A percentile compares a stretch with the other conserved stretches of the same genome.
These are phyloP conservation scores for Phyllotis vaccarum DNA, from an alignment of 2,797 vertebrate genomes.

Conservation along the genomic window DNA sequence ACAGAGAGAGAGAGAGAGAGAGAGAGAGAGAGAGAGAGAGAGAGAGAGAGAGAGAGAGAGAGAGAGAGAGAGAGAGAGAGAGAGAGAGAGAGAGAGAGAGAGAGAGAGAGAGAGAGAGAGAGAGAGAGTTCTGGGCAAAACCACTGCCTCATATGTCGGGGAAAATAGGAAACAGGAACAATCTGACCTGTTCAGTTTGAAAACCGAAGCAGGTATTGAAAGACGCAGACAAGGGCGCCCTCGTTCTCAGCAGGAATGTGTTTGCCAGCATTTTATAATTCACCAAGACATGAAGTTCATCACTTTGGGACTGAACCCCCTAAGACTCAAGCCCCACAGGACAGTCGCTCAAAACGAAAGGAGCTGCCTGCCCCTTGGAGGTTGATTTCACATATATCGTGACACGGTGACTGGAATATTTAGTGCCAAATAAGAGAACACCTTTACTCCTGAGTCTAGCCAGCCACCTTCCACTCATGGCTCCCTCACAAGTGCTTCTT, in stretches of 20 bases:
- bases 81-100: too few relatives aligned
- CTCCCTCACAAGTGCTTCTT: not conserved
- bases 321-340: not conserved
- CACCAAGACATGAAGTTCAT: not conserved
- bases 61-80: too few relatives aligned
- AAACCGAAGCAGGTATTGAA: not conserved
- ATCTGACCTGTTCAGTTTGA: not conserved
- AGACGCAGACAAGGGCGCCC: not conserved
- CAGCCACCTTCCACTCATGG: not conserved
- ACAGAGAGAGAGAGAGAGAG: too few relatives aligned
- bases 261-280: not conserved
- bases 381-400: not conserved
- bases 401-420: not conserved
- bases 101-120: too few relatives aligned
- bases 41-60: too few relatives aligned
- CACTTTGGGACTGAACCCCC: not conserved
- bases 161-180: not conserved
- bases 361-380: not conserved
- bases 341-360: not conserved
- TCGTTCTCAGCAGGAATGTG: too few relatives aligned
- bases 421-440: not conserved
- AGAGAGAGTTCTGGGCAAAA: not conserved
- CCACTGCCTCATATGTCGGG: not conserved
- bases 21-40: too few relatives aligned
- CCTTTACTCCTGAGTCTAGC: not conserved